These are phyloP conservation scores for Zoanthus solanderi DNA, from an alignment of 92 coral and sea anemone genomes.

Conservation along the genomic window DNA sequence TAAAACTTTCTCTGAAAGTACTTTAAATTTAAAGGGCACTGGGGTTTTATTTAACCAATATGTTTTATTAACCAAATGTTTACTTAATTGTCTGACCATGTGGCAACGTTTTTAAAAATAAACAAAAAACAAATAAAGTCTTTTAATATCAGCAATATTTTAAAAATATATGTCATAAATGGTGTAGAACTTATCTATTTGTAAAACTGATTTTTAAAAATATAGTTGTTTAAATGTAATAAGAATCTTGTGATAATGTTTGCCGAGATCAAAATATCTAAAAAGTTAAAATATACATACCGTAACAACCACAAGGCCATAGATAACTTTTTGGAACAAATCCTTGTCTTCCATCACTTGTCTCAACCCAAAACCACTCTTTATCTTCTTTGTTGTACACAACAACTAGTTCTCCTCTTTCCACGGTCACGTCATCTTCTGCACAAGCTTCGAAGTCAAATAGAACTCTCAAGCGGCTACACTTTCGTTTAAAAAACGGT, in stretches of 20 bases:
- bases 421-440: constrained; percentile 64
- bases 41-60: too few relatives aligned
- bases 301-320: constrained; percentile 78
- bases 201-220: too few relatives aligned
- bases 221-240: too few relatives aligned
- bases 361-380: constrained; percentile 78
- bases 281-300: constrained; percentile 29
- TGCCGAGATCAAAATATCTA: neutral
- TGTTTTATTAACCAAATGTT: too few relatives aligned
- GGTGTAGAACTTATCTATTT: too few relatives aligned
- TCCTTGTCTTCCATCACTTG: constrained; percentile 51
- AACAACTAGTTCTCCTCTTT: constrained; percentile 62
- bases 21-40: neutral
- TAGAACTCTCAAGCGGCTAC: constrained; percentile 59
- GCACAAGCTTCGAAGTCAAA: constrained; percentile 70
- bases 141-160: too few relatives aligned
- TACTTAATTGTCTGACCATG: too few relatives aligned
- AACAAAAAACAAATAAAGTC: too few relatives aligned
- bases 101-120: too few relatives aligned
- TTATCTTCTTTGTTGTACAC: constrained; percentile 68
- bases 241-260: too few relatives aligned
- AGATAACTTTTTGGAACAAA: constrained; percentile 69
- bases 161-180: too few relatives aligned
- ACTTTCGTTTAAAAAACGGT: constrained; percentile 17
- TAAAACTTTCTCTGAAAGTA: neutral